Percentiles rank a stretch among this genome's conserved stretches.
Conservation (phyloP, 2,888 invertebrate species). For the Venustoraphidia nigricollis region DNA sequence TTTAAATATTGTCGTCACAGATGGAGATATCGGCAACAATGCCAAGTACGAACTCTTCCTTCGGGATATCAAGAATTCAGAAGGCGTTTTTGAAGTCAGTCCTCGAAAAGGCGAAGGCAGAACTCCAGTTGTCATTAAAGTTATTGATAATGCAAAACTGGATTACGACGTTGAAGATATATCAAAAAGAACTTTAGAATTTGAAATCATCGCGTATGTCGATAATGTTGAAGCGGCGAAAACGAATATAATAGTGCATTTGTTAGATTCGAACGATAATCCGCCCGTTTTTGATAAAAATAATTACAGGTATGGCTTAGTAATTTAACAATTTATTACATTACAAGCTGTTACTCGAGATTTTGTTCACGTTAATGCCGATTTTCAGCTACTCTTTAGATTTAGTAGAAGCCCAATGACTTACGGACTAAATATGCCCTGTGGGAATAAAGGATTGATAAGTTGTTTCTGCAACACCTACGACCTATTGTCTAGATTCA, state of each 20-base stretch:
- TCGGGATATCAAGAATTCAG: constrained; percentile 40
- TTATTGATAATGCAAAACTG: constrained; percentile 44
- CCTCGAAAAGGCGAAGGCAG: constrained; percentile 53
- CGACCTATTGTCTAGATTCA: too few relatives aligned
- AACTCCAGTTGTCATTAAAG: constrained; percentile 58
- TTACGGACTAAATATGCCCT: too few relatives aligned
- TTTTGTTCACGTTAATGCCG: too few relatives aligned
- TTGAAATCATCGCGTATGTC: constrained; percentile 48
- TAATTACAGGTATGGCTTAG: constrained; percentile 32
- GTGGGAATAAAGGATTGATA: too few relatives aligned
- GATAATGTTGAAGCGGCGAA: constrained; percentile 38
- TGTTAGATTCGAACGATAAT: constrained; percentile 69
- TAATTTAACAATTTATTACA: constrained; percentile 15
- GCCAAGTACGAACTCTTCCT: constrained; percentile 50
- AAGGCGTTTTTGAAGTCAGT: constrained; percentile 43
- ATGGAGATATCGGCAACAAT: constrained; percentile 57
- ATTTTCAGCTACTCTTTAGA: too few relatives aligned
- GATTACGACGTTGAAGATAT: constrained; percentile 56
- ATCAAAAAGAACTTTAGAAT: constrained; percentile 40
- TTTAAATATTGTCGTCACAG: constrained; percentile 55
- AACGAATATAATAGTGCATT: constrained; percentile 42
- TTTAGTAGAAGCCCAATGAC: too few relatives aligned
- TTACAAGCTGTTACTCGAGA: too few relatives aligned
- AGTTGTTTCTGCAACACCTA: too few relatives aligned
- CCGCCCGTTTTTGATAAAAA: constrained; percentile 48